Conservation (phyloP, 2,113 vertebrate species). For the Ictalurus punctatus region DNA sequence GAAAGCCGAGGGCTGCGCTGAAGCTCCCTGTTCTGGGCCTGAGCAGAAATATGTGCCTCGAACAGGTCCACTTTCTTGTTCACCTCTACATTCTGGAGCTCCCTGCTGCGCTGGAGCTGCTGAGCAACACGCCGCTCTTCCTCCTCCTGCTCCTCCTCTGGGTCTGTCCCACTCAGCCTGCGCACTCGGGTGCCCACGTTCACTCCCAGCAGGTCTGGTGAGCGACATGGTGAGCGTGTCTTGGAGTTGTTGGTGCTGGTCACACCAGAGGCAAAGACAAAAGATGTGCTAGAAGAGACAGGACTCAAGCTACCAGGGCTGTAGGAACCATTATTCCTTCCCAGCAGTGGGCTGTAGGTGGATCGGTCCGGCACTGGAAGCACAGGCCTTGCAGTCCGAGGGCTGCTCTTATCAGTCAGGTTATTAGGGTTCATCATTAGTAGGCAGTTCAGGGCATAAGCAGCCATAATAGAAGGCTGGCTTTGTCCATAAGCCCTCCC, state of each 20-base stretch:
- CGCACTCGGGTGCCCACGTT: constrained; percentile 73
- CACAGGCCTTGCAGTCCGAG: constrained; percentile 72
- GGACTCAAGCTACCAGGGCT: constrained; percentile 71
- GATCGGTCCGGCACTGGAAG: constrained; percentile 74
- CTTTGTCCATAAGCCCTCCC: constrained; percentile 54
- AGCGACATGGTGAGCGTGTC: constrained; percentile 61
- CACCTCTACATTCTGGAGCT: constrained; percentile 93
- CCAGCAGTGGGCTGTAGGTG: constrained; percentile 71
- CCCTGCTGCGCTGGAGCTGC: constrained; percentile 76
- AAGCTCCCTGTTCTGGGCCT: constrained; percentile 74
- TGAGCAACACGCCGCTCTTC: constrained; percentile 72
- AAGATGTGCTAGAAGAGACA: constrained; percentile 51
- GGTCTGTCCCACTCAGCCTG: constrained; percentile 67
- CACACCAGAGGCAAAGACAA: constrained; percentile 73
- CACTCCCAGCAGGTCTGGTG: constrained; percentile 65
- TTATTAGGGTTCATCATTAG: constrained; percentile 64
- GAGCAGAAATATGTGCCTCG: constrained; percentile 88
- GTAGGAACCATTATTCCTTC: constrained; percentile 64
- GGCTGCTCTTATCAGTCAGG: constrained; percentile 70
- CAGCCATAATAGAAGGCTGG: constrained; percentile 62
- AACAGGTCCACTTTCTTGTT: constrained; percentile 90
- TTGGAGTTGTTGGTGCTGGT: constrained; percentile 41
- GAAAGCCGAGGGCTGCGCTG: constrained; percentile 78
- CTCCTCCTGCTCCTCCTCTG: constrained; percentile 50
- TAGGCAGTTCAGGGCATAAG: constrained; percentile 62